phyloP scores from a whole-genome alignment of 2,113 vertebrate genomes.

The Neopipo cinnamomea region DNA sequence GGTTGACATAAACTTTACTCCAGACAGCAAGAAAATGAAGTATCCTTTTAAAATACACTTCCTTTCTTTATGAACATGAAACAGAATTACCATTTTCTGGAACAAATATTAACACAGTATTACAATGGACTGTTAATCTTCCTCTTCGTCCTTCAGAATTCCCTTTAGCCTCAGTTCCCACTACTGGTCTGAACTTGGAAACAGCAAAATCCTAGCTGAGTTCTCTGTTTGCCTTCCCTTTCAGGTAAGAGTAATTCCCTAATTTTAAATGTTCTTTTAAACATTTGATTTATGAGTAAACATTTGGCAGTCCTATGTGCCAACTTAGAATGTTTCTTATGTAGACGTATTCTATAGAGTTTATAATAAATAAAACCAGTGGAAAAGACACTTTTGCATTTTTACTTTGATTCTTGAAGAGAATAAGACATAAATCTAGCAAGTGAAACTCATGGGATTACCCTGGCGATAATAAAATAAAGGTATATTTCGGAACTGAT shows the following conservation, averaged over 20 bases:
- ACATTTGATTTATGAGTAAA: not conserved
- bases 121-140: not conserved
- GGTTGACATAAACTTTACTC: not conserved
- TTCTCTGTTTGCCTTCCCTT: not conserved
- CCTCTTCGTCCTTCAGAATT: not conserved
- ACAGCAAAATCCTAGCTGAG: not conserved
- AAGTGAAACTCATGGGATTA: not conserved
- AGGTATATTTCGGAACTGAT: not conserved
- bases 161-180: not conserved
- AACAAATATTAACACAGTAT: not conserved
- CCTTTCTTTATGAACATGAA: not conserved
- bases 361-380: not conserved
- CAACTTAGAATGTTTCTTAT: not conserved
- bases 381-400: not conserved
- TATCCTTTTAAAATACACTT: not conserved
- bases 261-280: not conserved
- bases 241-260: not conserved
- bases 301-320: not conserved
- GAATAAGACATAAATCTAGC: not conserved
- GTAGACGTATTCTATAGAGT: not conserved
- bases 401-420: not conserved
- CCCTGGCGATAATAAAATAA: not conserved
- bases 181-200: not conserved
- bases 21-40: not conserved
- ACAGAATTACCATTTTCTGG: not conserved